Base-by-base conservation (phyloP, 2,113 vertebrate genomes). In the Perccottus glenii region DNA sequence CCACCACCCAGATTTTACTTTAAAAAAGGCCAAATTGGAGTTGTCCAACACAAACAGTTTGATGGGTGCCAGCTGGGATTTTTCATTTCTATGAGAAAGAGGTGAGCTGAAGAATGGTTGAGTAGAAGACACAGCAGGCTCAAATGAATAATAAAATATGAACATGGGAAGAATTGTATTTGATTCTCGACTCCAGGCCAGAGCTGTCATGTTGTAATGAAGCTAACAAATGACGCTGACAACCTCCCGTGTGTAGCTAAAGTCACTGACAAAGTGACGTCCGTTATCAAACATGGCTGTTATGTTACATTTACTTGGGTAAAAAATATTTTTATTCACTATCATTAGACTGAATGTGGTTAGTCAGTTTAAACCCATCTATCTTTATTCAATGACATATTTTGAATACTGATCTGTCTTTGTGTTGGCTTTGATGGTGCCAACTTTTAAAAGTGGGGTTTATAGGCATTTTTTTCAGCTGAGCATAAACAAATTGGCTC, bases 151-250 rank as follows among this genome's bases (percentile, higher is more conserved):
- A 83, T 84, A 73, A 55, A 85, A 75, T 66, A 68, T 49, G 56
- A 79, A 70, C 66, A 78, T 52, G 60, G 83, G 75, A 67, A 44
- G 60, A 58, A 75, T 66, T 43, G 53, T 82, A 81, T 79, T 78
- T 82, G 88, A 89, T 81, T 77, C 58, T 60, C 46, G 57, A 53
- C 80, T 77, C 46, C 69, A 43, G 72, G 70, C 78, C 75, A 60
- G 52, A 46, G 70, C 80, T 88, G 86, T 58, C 82, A 64, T 66
- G 70, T 79, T 78, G 72, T 77, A 84, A 81, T 70, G 73, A 78
- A 83, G 61, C 60, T 77, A 78, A 87, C 77, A 86, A 85, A 81
- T 65, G 78, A 63, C 44, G 64, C 62, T 75, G 80, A 73, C 61
- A 68, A n/a, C 45, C 36, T 61, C 53, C 75, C 58, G 67, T 67